These are phyloP conservation scores for Nothobranchius furzeri DNA, from an alignment of 2,113 vertebrate genomes.

Conservation along the genomic window DNA sequence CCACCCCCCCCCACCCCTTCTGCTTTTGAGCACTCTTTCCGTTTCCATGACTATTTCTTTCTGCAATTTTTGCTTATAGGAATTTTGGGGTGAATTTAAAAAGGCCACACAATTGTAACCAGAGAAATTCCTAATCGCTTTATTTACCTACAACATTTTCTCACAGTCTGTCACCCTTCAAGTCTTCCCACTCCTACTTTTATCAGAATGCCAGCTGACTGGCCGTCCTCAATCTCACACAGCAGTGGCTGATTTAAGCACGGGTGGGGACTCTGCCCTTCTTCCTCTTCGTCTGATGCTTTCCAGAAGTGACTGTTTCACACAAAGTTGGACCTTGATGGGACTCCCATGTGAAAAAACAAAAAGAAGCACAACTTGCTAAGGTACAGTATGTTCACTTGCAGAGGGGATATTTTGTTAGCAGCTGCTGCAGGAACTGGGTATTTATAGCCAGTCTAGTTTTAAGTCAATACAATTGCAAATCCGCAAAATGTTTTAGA, in stretches of 20 bases:
- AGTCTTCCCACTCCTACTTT: slow-evolving; percentile 25
- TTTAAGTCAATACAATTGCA: too few relatives aligned
- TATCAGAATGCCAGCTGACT: slow-evolving; percentile 59
- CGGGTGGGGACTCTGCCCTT: slow-evolving; percentile 41
- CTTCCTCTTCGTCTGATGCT: slow-evolving; percentile 55
- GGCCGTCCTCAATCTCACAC: slow-evolving; percentile 57
- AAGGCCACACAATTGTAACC: slow-evolving; percentile 36
- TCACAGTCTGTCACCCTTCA: slow-evolving; percentile 38
- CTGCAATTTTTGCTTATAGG: slow-evolving; percentile 16
- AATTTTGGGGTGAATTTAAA: slow-evolving; percentile 60
- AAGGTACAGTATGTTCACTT: slow-evolving; percentile 5
- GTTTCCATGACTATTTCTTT: slow-evolving; percentile 65
- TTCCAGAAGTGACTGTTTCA: slow-evolving; percentile 45
- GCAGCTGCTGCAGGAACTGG: background rate
- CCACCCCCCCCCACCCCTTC: slow-evolving; percentile 49
- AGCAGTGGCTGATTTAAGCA: slow-evolving; percentile 50
- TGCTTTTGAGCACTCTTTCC: slow-evolving; percentile 66
- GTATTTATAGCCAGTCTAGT: background rate
- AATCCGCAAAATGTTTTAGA: too few relatives aligned
- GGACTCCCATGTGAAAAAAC: slow-evolving; percentile 19
- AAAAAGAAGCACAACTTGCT: background rate
- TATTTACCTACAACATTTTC: slow-evolving; percentile 24
- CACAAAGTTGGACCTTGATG: slow-evolving; percentile 46
- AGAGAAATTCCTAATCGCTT: slow-evolving; percentile 54
- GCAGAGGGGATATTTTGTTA: background rate